Evolutionary conservation across 2,113 vertebrate genomes (phyloP).

Genomic region (Peromyscus polionotus): DNA sequence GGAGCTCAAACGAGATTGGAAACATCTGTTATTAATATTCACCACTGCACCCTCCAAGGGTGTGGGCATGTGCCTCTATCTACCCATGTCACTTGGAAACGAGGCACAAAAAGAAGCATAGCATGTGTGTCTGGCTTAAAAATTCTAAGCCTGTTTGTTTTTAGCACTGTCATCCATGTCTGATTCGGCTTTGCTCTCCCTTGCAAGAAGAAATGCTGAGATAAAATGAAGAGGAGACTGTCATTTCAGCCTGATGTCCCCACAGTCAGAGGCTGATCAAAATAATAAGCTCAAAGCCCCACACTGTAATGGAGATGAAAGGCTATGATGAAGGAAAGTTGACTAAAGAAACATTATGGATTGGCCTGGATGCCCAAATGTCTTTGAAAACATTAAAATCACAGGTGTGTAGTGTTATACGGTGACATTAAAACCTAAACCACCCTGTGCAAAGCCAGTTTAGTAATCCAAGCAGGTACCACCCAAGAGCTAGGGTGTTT

Average conservation of each 20-base stretch:
- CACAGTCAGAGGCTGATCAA: slow-evolving; percentile 53
- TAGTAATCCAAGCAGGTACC: not conserved
- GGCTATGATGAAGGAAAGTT: slow-evolving; percentile 32
- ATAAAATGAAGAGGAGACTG: slow-evolving; percentile 42
- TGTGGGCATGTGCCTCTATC: not conserved
- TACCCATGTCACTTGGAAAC: slow-evolving; percentile 39
- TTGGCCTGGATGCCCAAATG: slow-evolving; percentile 1
- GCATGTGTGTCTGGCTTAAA: not conserved
- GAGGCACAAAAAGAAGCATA: not conserved
- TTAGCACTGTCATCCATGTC: not conserved
- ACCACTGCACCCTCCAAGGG: slow-evolving; percentile 12
- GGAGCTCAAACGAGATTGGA: slow-evolving; percentile 50
- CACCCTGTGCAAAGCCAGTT: slow-evolving; percentile 27
- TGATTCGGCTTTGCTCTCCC: not conserved
- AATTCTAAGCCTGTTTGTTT: slow-evolving; percentile 26
- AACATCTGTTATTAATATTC: slow-evolving; percentile 64
- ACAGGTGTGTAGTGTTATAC: not conserved
- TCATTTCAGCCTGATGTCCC: slow-evolving; percentile 58
- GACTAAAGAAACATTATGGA: slow-evolving; percentile 45
- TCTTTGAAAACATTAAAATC: slow-evolving; percentile 69
- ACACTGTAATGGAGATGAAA: slow-evolving; percentile 59
- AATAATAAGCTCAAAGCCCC: slow-evolving; percentile 75
- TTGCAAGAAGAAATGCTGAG: slow-evolving; percentile 25
- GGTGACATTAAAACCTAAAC: slow-evolving; percentile 39
- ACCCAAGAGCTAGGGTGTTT: not conserved